Evolutionary conservation across 2,113 vertebrate genomes (phyloP).

Genomic region (Tricholaema leucomelas): DNA sequence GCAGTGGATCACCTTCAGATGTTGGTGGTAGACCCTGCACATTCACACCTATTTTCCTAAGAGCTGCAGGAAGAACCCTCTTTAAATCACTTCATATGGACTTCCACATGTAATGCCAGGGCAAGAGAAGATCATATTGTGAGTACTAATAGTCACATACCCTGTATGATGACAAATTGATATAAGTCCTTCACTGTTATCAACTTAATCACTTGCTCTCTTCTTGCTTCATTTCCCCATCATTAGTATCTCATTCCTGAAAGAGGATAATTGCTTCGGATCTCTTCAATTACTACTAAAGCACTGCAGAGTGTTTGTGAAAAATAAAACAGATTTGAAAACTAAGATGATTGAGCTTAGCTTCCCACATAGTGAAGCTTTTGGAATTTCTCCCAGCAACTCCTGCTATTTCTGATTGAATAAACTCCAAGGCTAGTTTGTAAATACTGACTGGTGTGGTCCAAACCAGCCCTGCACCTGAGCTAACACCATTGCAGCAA

Average conservation of each 20-base stretch:
- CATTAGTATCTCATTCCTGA: conserved; percentile 19
- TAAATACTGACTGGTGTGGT: neutral
- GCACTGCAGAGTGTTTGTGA: neutral
- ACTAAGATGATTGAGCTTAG: neutral
- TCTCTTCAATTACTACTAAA: conserved; percentile 33
- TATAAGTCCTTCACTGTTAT: neutral
- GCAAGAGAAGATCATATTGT: neutral
- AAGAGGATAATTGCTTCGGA: conserved; percentile 43
- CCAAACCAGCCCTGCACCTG: neutral
- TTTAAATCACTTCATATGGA: neutral
- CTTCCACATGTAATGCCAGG: neutral
- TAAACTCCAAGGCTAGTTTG: neutral
- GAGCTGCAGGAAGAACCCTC: neutral
- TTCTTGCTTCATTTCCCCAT: neutral
- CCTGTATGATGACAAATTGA: neutral
- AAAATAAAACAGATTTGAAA: conserved; percentile 21
- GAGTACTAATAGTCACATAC: neutral
- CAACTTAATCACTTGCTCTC: conserved; percentile 4
- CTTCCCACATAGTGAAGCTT: neutral
- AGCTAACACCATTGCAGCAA: neutral
- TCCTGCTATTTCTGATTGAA: neutral
- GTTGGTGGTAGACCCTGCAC: neutral
- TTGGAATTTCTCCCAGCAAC: neutral
- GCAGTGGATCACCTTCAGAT: neutral
- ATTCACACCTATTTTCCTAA: neutral